Base-by-base conservation (phyloP, 2,888 invertebrate genomes). In the Spatulosminthurus flaviceps region DNA sequence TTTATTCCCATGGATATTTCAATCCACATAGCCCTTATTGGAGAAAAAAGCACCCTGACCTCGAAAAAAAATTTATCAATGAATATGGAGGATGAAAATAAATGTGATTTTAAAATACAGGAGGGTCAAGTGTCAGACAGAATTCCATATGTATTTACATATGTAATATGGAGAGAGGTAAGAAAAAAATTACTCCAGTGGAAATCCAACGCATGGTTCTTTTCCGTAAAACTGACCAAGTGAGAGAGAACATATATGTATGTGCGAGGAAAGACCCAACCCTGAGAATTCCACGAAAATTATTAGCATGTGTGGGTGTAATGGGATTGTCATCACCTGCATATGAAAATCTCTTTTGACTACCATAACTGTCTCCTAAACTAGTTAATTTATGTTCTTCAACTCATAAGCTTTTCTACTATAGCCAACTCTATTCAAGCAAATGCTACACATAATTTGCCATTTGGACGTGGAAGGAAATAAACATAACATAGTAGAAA, bases 311-410 rank as follows among this genome's bases (percentile, higher is more conserved):
- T 74, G 74, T 74, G 74, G 74, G 74, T 74, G 74, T 74, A 61
- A 34, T 74, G 74, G 74, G 74, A 74, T 61, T 74, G 74, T 74
- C 74, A 74, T 74, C 74, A 74, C 74, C 64, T 74, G 74, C 29
- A 74, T 74, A 64, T 11, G 19, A 29, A 74, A 74, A 61, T 61
- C 26, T 22, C 22, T 64, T 26, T 64, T 22, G 64, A 26, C 64
- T 22, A 26, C 64, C 64, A 64, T 64, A 64, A 64, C 64, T 64
- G 64, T 64, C 64, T 64, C 51, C 19, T 51, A 51, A 51, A 51
- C 51, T 51, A 51, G 19, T 51, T 51, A 51, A 51, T 51, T 51
- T 51, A 51, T 51, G 51, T 51, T 19, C 51, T 24, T 64, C 64
- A 64, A 64, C 24, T 64, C 64, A 21, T 64, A 21, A 64, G 51